Base-by-base conservation (phyloP, 1,140 invertebrate genomes). In the Rhynchophorus ferrugineus region DNA sequence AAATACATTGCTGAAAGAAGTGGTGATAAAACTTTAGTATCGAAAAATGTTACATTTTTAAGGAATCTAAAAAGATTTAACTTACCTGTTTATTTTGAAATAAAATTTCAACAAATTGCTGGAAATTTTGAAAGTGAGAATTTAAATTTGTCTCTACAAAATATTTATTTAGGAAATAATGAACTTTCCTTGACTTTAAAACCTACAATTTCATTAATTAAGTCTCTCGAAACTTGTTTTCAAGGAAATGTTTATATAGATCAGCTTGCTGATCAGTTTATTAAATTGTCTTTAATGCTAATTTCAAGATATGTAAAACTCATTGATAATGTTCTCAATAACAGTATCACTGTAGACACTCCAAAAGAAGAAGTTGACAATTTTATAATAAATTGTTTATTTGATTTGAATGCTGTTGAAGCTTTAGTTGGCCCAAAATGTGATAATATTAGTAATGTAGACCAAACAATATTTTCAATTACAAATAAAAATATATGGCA, bases 51-150 rank as follows among this genome's bases (percentile, higher is more conserved):
- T 38, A 48, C 57, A 13, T 75, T 89, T 36, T 76, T 78, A 54
- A 67, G 75, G 54, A 80, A 86, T 66, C 66, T 74, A 19, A 82
- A 82, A 48, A 85, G 87, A 61, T 97, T 93, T 89, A 95, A 95
- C 73, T 75, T 96, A 19, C 86, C 91, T 21, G 90, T 97, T 13
- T 95, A 97, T 69, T 96, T 91, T 72, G 92, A 96, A 75, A 92
- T 96, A 62, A 75, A 84, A 57, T 88, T 92, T 75, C 90, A 94
- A 77, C 89, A 94, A 75, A 89, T 95, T 67, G 89, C 62, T n/a
- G 57, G 61, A 16, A 52, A 61, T n/a, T 64, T 64, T 60, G 63
- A 64, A 54, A 59, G 19, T 41, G 60, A 59, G 14, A 46, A 50
- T 16, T 43, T 56, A 14, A 21, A 52, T 14, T 39, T 61, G 22